These are phyloP conservation scores for Melanocharis versteri DNA, from an alignment of 2,113 vertebrate genomes.

Conservation along the genomic window DNA sequence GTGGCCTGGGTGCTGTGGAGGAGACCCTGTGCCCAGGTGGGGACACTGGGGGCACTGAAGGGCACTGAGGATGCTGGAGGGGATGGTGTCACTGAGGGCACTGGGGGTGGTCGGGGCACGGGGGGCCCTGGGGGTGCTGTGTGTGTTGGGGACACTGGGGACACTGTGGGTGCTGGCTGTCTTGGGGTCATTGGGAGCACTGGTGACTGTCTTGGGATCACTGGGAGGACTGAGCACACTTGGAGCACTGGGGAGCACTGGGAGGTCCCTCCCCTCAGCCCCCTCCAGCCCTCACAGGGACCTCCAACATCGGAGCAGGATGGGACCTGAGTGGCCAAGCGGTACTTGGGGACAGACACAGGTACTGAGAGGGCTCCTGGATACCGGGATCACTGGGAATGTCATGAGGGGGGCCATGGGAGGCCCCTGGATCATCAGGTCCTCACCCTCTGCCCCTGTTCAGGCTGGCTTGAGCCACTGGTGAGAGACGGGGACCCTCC, in stretches of 20 bases:
- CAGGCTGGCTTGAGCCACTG: background rate
- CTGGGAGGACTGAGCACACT: background rate
- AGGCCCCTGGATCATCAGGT: no score
- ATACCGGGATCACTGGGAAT: background rate
- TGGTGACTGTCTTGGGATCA: background rate
- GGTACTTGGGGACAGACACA: background rate
- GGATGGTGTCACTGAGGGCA: fast-evolving
- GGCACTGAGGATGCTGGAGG: background rate
- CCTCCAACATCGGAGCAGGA: background rate
- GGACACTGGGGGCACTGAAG: background rate
- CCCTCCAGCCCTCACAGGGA: background rate
- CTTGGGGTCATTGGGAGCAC: background rate
- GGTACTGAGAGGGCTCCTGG: background rate
- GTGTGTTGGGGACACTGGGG: background rate
- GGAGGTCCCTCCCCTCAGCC: background rate
- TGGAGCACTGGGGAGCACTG: background rate
- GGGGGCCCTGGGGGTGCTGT: no score
- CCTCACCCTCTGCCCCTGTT: background rate
- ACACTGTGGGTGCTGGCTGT: no score
- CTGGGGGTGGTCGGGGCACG: fast-evolving
- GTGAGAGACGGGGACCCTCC: background rate
- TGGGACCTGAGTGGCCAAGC: background rate
- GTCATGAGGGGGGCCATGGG: background rate
- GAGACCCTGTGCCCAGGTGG: background rate
- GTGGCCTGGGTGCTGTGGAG: background rate